phyloP scores from a whole-genome alignment of 2,113 vertebrate species.

The Puntigrus tetrazona region DNA sequence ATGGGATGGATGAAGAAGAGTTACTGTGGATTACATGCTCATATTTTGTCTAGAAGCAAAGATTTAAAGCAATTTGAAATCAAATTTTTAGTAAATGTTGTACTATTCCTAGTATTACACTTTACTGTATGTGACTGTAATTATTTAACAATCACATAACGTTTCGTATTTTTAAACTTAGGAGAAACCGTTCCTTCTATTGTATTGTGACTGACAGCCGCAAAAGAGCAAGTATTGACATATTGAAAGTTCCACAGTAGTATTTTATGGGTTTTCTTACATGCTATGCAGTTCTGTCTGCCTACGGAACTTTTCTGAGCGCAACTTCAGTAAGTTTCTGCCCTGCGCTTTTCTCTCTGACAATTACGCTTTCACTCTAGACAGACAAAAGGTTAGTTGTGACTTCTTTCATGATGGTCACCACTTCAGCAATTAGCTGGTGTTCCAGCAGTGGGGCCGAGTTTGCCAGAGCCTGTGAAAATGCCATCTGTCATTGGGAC shows the following conservation, averaged over 20 bases:
- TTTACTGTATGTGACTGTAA: too few relatives aligned
- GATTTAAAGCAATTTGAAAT: too few relatives aligned
- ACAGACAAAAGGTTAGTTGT: slow-evolving; percentile 43
- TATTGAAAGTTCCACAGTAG: neutral
- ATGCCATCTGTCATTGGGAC: slow-evolving; percentile 75
- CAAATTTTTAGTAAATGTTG: too few relatives aligned
- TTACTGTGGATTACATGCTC: too few relatives aligned
- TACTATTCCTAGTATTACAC: too few relatives aligned
- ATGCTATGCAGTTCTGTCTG: neutral
- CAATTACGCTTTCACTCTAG: slow-evolving; percentile 26
- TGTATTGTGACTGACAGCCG: neutral
- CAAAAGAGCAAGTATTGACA: neutral
- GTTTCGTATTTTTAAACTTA: neutral
- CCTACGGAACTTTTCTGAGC: slow-evolving; percentile 3
- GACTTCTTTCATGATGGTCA: slow-evolving; percentile 51
- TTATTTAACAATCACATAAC: neutral
- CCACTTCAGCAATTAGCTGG: slow-evolving; percentile 64
- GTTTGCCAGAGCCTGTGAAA: slow-evolving; percentile 68
- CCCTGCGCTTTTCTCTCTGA: slow-evolving; percentile 39
- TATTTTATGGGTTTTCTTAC: neutral
- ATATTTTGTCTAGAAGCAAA: too few relatives aligned
- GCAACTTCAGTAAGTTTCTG: slow-evolving; percentile 18
- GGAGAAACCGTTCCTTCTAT: neutral
- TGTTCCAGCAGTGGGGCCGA: slow-evolving; percentile 63
- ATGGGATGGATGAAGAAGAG: too few relatives aligned